Conservation (phyloP, 2,797 vertebrate genomes). For the Helicolenus hilgendorfi region DNA sequence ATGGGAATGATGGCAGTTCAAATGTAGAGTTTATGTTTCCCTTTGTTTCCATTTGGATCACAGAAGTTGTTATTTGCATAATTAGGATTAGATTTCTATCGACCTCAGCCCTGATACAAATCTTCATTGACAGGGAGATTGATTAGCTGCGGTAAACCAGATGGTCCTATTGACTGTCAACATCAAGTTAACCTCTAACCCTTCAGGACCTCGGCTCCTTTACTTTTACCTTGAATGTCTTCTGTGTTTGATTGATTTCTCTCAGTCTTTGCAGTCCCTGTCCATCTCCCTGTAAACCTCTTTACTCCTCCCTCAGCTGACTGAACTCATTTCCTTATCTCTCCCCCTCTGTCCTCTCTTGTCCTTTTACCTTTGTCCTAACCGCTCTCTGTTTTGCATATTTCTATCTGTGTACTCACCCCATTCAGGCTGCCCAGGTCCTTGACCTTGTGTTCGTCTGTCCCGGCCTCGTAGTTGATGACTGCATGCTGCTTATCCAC, state of each 20-base stretch:
- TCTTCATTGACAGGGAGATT: constrained; percentile 55
- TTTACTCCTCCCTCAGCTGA: background rate
- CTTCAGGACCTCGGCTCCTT: background rate
- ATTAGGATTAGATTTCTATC: constrained; percentile 50
- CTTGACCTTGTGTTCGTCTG: constrained; percentile 97
- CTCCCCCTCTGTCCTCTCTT: background rate
- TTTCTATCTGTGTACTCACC: constrained; percentile 89
- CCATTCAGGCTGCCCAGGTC: constrained; percentile 98
- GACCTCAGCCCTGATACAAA: constrained; percentile 46
- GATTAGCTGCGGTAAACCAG: constrained; percentile 22
- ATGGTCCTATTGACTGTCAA: constrained; percentile 27
- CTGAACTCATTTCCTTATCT: constrained; percentile 14
- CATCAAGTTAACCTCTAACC: constrained; percentile 39
- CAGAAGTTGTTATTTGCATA: constrained; percentile 56
- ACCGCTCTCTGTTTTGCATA: background rate
- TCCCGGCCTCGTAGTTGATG: constrained; percentile 95
- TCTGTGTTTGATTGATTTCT: background rate
- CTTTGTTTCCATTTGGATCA: constrained; percentile 12
- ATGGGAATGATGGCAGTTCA: background rate
- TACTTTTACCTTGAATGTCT: constrained; percentile 9
- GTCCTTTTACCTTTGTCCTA: constrained; percentile 7
- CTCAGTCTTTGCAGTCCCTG: background rate
- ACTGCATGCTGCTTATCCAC: constrained; percentile 99
- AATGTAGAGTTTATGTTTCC: background rate
- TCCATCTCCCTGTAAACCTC: background rate